Conservation (phyloP, 2,888 invertebrate genomes). For the Eueremaeus valkanovi region DNA sequence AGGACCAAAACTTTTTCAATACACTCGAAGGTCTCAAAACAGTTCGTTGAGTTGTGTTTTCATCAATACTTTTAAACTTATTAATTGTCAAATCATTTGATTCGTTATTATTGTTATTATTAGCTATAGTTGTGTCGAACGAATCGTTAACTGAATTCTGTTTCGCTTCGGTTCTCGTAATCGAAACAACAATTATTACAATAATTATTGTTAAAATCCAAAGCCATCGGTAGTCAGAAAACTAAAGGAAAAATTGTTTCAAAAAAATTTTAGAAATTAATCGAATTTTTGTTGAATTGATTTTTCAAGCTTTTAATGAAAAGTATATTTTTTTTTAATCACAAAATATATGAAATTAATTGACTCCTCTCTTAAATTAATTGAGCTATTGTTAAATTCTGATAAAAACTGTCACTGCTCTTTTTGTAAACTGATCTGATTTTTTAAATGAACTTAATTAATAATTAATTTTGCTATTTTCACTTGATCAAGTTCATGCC, state of each 20-base stretch:
- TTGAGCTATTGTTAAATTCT: too few relatives aligned
- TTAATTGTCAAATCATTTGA: background rate
- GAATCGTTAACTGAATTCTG: background rate
- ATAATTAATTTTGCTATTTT: too few relatives aligned
- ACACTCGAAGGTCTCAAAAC: background rate
- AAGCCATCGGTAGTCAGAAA: conserved; percentile 14
- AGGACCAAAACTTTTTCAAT: conserved; percentile 9
- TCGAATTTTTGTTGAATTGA: background rate
- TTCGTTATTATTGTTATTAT: background rate
- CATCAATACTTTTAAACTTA: background rate
- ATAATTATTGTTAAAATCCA: conserved; percentile 9
- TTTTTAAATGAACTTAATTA: too few relatives aligned
- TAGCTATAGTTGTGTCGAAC: background rate
- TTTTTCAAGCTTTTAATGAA: background rate
- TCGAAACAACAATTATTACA: background rate
- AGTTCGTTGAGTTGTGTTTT: background rate
- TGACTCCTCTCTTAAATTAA: background rate
- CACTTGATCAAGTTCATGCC: too few relatives aligned
- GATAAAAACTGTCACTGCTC: too few relatives aligned
- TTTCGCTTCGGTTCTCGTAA: conserved; percentile 4
- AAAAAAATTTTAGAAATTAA: background rate
- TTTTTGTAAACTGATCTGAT: too few relatives aligned
- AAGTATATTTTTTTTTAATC: background rate
- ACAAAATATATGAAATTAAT: background rate
- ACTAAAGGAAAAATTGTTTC: background rate